Conservation (phyloP, 2,113 vertebrate species). For the Carettochelys insculpta region DNA sequence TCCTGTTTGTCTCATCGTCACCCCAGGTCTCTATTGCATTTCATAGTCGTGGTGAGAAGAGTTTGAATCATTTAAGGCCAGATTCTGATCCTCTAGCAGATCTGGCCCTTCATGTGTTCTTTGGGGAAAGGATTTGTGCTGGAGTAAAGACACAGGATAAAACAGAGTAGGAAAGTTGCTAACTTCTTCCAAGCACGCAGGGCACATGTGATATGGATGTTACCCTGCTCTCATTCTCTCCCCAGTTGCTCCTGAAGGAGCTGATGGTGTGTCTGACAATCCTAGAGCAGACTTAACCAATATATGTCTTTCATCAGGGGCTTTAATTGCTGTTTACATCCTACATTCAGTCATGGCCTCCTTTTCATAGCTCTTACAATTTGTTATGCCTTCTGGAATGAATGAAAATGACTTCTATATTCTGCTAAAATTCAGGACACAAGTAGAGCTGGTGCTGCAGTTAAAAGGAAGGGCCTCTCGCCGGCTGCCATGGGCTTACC, state of each 20-base stretch:
- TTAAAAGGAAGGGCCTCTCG: background rate
- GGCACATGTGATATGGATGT: background rate
- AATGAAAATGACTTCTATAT: background rate
- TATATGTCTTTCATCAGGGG: no score
- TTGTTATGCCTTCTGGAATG: background rate
- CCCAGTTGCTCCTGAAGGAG: background rate
- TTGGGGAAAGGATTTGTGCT: background rate
- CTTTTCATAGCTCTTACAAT: background rate
- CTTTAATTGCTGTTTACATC: background rate
- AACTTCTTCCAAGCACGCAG: background rate
- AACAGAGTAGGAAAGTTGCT: background rate
- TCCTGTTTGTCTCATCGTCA: background rate
- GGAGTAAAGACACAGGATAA: background rate
- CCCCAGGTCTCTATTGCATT: background rate
- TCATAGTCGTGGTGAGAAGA: background rate
- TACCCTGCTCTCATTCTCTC: background rate
- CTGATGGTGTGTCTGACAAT: background rate
- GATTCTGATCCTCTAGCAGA: background rate
- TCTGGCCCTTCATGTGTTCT: background rate
- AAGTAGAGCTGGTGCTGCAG: background rate
- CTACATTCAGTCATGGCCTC: background rate
- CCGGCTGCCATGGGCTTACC: background rate
- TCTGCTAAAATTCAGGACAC: background rate
- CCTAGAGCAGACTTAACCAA: background rate
- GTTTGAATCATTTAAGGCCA: background rate